A percentile compares a stretch with the other conserved stretches of the same genome.
Evolutionary conservation across 2,888 invertebrate species (phyloP).

Genomic region (Agriopis aurantiaria): DNA sequence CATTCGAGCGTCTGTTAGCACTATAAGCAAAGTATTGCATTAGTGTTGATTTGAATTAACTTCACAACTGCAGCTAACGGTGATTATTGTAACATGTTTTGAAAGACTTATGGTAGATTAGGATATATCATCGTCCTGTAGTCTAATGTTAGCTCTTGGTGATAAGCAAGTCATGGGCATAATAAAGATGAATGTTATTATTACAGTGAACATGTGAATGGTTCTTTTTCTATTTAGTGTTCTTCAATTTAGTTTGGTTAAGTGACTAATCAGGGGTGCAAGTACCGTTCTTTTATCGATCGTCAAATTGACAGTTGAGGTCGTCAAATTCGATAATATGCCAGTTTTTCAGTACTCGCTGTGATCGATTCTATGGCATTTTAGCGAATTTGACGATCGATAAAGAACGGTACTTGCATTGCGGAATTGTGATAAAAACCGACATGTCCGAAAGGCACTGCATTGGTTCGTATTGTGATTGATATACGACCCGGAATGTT

Average conservation of each 20-base stretch:
- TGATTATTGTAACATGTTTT: constrained; percentile 3
- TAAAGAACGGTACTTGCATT: too few relatives aligned
- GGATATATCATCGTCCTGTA: background rate
- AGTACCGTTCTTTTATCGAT: too few relatives aligned
- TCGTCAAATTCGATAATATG: too few relatives aligned
- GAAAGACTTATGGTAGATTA: constrained; percentile 10
- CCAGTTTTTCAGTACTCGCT: too few relatives aligned
- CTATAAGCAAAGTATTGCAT: background rate
- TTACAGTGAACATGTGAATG: background rate
- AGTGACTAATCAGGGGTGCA: background rate
- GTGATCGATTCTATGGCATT: too few relatives aligned
- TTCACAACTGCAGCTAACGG: constrained; percentile 1
- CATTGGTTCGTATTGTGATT: background rate
- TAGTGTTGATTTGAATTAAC: background rate
- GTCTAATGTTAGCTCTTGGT: background rate
- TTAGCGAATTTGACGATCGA: too few relatives aligned
- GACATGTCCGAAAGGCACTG: background rate
- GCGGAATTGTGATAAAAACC: constrained; percentile 1
- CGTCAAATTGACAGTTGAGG: too few relatives aligned
- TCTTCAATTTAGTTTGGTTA: background rate
- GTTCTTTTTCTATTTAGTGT: background rate
- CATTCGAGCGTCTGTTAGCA: too few relatives aligned
- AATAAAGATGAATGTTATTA: constrained; percentile 9
- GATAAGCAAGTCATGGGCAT: constrained; percentile 7
- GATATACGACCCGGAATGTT: background rate